Conservation (phyloP, 2,888 invertebrate species). For the Dryobotodes eremita region DNA sequence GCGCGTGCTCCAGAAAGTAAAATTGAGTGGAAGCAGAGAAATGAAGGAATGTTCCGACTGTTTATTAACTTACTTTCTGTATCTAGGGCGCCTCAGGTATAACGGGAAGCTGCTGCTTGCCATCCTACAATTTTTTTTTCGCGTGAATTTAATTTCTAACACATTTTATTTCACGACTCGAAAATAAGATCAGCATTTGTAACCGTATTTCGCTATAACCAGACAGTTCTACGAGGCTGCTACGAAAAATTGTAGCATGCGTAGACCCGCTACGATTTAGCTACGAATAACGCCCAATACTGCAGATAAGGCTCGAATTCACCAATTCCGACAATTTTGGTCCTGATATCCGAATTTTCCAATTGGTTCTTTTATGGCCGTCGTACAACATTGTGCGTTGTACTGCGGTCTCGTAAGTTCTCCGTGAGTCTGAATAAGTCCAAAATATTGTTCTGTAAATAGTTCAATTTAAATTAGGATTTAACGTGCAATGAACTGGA, state of each 20-base stretch:
- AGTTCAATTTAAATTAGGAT: slow-evolving; percentile 42
- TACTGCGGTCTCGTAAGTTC: slow-evolving; percentile 56
- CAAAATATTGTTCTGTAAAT: slow-evolving; percentile 47
- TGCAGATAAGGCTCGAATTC: slow-evolving; percentile 41
- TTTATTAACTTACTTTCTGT: slow-evolving; percentile 53
- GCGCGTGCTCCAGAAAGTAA: slow-evolving; percentile 59
- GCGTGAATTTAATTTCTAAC: slow-evolving; percentile 22
- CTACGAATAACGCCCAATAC: slow-evolving; percentile 50
- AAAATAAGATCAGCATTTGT: slow-evolving; percentile 27
- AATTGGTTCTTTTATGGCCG: slow-evolving; percentile 47
- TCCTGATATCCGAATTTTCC: slow-evolving; percentile 55
- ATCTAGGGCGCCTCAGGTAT: slow-evolving; percentile 41
- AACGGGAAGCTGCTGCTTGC: slow-evolving; percentile 4
- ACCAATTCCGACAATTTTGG: slow-evolving; percentile 39
- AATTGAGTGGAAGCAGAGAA: slow-evolving; percentile 61
- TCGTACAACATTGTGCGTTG: slow-evolving; percentile 46
- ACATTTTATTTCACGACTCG: slow-evolving; percentile 7
- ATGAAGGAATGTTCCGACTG: slow-evolving; percentile 43
- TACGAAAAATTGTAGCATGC: slow-evolving; percentile 62
- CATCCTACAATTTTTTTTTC: neutral
- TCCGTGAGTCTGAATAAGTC: slow-evolving; percentile 39
- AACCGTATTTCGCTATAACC: slow-evolving; percentile 25
- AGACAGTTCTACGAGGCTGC: slow-evolving; percentile 47
- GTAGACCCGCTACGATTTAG: slow-evolving; percentile 60
- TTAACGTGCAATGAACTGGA: slow-evolving; percentile 18